Evolutionary conservation across 2,797 vertebrate species (phyloP), one percentile per base, ranked within the genome.

Genomic region (Gymnothorax javanicus): DNA sequence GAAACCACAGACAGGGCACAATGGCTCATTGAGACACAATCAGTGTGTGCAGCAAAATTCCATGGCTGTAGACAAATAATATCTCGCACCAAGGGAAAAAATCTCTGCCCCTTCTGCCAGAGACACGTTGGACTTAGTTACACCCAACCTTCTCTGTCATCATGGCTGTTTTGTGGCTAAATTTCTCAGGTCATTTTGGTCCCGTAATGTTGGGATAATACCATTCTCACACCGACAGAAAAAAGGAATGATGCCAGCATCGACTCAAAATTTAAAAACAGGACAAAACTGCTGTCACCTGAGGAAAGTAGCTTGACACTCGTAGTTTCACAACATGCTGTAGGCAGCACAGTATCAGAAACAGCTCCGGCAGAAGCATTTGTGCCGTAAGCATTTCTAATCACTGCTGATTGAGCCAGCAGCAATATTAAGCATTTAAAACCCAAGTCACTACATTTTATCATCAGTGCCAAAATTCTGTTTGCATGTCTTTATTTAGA

Each of bases 401-500:
- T 57, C 54, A 11, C 54, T 5, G 54, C 56, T n/a, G n/a, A 54
- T 56, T 58, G 50, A 56, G 52, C 79, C 79, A 12, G 52, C 23
- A 57, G 52, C 77, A 23, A 12, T n/a, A 82, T 81, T n/a, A 54
- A 13, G 52, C 12, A 56, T 82, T 56, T 6, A 27, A n/a, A 83
- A 33, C 15, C 82, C 59, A 57, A 83, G 27, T 83, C 56, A 83
- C 52, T 17, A 33, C 20, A n/a, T n/a, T 83, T 27, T 54, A 82
- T 12, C 54, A 83, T 17, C 12, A 83, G 82, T 7, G 56, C 23
- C 57, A 59, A 11, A 15, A 59, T 27, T 58, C 56, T 83, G 4
- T 27, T 57, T 7, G 11, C 82, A 83, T 15, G 57, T 59, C 82
- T 83, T 59, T 83, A 83, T 83, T 58, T 59, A 59, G 82, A 83